phyloP scores from a whole-genome alignment of 2,888 invertebrate species.

The Drosophila kambysellisi region DNA sequence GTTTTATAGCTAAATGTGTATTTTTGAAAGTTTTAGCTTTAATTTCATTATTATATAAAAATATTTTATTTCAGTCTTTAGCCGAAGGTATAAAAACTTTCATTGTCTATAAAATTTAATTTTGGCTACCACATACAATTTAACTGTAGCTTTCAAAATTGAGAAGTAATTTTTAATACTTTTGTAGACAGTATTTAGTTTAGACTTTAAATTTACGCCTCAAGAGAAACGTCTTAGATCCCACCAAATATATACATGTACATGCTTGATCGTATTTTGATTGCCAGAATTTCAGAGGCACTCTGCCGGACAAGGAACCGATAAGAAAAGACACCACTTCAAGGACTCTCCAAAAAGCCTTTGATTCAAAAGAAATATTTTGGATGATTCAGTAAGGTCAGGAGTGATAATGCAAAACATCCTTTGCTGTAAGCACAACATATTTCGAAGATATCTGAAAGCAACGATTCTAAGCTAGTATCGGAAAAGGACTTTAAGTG shows the following conservation, averaged over 20 bases:
- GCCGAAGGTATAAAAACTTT: background rate
- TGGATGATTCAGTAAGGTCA: background rate
- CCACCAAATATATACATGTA: too few relatives aligned
- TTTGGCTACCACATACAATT: background rate
- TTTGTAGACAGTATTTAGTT: background rate
- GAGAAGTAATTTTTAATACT: background rate
- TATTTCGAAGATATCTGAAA: too few relatives aligned
- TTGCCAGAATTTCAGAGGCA: background rate
- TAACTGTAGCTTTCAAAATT: too few relatives aligned
- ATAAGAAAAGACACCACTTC: background rate
- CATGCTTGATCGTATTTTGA: too few relatives aligned
- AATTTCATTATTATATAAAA: background rate
- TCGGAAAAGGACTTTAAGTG: too few relatives aligned
- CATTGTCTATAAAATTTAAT: background rate
- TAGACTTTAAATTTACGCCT: background rate
- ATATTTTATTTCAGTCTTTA: background rate
- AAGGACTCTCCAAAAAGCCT: background rate
- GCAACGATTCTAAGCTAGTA: too few relatives aligned
- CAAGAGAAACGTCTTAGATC: too few relatives aligned
- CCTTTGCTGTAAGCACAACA: too few relatives aligned
- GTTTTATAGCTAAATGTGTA: background rate
- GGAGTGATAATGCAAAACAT: background rate
- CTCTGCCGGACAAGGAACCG: background rate
- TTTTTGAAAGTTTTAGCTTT: background rate
- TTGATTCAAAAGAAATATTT: background rate